A percentile compares a stretch with the other conserved stretches of the same genome.
These are phyloP conservation scores for Drosophila pruinosa DNA, from an alignment of 1,140 invertebrate genomes.

Conservation along the genomic window DNA sequence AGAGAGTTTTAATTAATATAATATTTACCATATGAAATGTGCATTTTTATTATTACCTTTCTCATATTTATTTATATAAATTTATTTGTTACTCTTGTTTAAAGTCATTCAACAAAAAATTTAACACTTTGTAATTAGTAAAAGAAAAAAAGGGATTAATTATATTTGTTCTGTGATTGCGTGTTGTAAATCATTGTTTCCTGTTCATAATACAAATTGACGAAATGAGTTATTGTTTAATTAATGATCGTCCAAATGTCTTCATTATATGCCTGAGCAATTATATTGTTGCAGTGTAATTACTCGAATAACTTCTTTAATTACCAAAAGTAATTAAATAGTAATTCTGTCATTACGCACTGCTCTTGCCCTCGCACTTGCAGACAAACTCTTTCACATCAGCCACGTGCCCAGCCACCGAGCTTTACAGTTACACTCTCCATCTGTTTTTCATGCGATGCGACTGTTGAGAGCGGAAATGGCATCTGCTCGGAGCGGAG, in stretches of 20 bases:
- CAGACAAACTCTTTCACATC: neutral
- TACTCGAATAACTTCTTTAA: constrained; percentile 13
- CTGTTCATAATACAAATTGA: neutral
- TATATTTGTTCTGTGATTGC: neutral
- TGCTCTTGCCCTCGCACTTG: neutral
- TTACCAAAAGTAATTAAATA: constrained; percentile 14
- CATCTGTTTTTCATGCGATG: constrained; percentile 7
- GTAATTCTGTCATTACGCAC: neutral
- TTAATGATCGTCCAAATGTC: neutral
- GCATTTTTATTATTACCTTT: too few relatives aligned
- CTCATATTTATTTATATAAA: too few relatives aligned
- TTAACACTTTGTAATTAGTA: too few relatives aligned
- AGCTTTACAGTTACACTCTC: constrained; percentile 5
- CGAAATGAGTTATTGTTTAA: neutral
- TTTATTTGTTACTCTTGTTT: too few relatives aligned
- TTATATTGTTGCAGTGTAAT: constrained; percentile 1
- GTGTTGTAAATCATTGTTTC: neutral
- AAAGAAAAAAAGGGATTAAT: neutral
- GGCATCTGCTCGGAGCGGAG: constrained; percentile 13
- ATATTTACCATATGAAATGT: too few relatives aligned
- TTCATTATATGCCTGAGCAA: neutral
- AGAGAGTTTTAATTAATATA: too few relatives aligned
- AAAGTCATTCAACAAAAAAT: too few relatives aligned
- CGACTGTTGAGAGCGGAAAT: constrained; percentile 23
- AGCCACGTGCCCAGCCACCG: neutral